Evolutionary conservation across 2,888 invertebrate genomes (phyloP).

Genomic region (Macrophya alboannulata): DNA sequence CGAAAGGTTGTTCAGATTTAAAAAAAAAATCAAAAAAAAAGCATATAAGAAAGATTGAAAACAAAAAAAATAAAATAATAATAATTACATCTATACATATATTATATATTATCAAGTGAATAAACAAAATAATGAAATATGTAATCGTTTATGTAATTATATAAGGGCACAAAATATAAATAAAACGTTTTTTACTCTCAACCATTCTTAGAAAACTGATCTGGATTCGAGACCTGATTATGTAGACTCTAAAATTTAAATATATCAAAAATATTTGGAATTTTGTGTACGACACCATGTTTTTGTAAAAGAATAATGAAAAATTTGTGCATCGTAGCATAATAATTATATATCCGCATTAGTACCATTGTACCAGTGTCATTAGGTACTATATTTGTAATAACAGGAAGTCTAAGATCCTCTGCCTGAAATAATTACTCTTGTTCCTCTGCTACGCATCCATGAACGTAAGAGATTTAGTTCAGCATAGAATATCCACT

Average conservation of each 20-base stretch:
- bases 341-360: conserved; percentile 7
- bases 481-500: background rate
- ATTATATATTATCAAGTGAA: conserved; percentile 24
- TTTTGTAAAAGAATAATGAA: background rate
- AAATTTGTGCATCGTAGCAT: conserved; percentile 1
- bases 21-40: background rate
- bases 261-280: background rate
- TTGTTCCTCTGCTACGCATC: conserved; percentile 54
- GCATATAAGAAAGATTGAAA: background rate
- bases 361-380: background rate
- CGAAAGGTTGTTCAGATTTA: conserved; percentile 44
- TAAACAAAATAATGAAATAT: conserved; percentile 39
- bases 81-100: background rate
- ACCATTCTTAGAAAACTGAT: background rate
- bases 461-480: conserved; percentile 45
- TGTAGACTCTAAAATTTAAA: background rate
- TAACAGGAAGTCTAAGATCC: conserved; percentile 41
- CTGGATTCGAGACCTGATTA: background rate
- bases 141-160: conserved; percentile 57
- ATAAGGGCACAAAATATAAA: conserved; percentile 60
- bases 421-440: conserved; percentile 75
- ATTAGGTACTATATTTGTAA: conserved; percentile 2
- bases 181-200: conserved; percentile 63
- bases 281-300: background rate
- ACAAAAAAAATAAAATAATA: background rate